These are phyloP conservation scores for Etheostoma cragini DNA, from an alignment of 2,113 vertebrate genomes.

Conservation along the genomic window DNA sequence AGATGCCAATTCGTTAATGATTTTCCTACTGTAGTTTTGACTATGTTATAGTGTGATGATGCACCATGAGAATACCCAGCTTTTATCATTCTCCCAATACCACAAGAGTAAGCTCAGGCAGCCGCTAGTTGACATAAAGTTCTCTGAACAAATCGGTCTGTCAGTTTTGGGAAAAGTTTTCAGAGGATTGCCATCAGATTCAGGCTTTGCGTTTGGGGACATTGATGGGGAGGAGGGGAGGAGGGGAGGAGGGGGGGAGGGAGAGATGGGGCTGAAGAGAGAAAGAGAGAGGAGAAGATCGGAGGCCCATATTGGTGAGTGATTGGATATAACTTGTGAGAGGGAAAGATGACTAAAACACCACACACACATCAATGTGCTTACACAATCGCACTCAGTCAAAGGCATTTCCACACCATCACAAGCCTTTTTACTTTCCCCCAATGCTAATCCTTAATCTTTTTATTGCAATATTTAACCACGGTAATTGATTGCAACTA, in stretches of 20 bases:
- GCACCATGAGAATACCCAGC: constrained; percentile 6
- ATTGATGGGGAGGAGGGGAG: background rate
- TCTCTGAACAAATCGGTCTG: constrained; percentile 27
- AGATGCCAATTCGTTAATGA: background rate
- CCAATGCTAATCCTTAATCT: constrained; percentile 69
- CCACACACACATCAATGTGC: constrained; percentile 24
- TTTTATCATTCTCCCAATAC: constrained; percentile 3
- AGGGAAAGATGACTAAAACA: constrained; percentile 23
- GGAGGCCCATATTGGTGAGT: background rate
- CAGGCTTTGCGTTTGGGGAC: background rate
- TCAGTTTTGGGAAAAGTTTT: constrained; percentile 31
- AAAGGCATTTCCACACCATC: constrained; percentile 26
- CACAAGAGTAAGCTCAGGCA: constrained; percentile 4
- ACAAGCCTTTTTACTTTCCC: constrained; percentile 46
- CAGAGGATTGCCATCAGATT: constrained; percentile 26
- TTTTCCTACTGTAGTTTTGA: background rate
- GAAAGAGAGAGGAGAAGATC: background rate
- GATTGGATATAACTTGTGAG: constrained; percentile 8
- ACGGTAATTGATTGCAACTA: constrained; percentile 76
- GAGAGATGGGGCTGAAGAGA: background rate
- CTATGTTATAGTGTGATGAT: constrained; percentile 9
- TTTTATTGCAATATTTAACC: constrained; percentile 76
- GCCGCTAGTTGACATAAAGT: constrained; percentile 26
- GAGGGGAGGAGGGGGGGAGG: background rate
- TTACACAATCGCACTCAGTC: constrained; percentile 7